Percentiles rank a stretch among this genome's conserved stretches.
Conservation (phyloP, 2,113 vertebrate species). For the Montifringilla adamsi region DNA sequence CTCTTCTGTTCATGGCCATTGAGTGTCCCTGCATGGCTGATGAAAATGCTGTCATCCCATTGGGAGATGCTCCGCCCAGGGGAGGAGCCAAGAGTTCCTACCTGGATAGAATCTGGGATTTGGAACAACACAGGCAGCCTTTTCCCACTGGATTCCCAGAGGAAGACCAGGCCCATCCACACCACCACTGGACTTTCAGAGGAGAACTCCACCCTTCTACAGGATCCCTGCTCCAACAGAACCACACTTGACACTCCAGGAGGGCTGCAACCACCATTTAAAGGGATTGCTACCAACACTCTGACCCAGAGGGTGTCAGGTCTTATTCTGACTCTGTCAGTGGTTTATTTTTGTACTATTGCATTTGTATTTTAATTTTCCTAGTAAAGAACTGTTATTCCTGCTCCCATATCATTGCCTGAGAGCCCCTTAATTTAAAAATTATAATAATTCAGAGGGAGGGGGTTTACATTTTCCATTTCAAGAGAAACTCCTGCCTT, state of each 20-base stretch:
- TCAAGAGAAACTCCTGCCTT: neutral
- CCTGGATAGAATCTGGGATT: neutral
- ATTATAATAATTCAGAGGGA: neutral
- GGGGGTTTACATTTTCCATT: neutral
- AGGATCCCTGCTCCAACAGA: neutral
- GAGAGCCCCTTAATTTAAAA: neutral
- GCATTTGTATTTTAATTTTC: neutral
- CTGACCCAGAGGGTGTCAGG: neutral
- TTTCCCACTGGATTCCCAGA: neutral
- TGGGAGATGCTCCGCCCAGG: rapidly evolving
- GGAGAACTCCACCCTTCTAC: neutral
- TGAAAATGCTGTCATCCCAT: neutral
- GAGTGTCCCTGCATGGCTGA: neutral
- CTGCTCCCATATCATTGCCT: neutral
- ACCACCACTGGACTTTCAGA: neutral
- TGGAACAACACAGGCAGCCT: neutral
- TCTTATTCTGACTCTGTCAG: rapidly evolving
- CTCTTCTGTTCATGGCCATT: neutral
- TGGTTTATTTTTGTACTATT: neutral
- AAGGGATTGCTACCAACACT: neutral
- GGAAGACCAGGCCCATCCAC: neutral
- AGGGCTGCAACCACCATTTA: neutral
- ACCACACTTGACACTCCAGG: neutral
- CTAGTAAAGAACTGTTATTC: neutral
- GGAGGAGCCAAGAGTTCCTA: neutral